phyloP scores from a whole-genome alignment of 2,797 vertebrate species.

The Taenioides sp. region DNA sequence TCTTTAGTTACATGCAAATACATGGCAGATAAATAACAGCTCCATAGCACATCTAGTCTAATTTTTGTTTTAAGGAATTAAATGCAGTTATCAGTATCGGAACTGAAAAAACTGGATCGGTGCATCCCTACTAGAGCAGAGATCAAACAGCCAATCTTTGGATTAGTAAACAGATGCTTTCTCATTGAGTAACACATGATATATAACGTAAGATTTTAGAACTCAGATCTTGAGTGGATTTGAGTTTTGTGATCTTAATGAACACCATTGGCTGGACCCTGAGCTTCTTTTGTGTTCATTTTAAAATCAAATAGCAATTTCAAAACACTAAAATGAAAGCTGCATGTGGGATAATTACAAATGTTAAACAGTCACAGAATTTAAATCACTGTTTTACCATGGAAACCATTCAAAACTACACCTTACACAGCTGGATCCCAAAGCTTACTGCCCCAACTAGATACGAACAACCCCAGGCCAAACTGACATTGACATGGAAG shows the following conservation, averaged over 20 bases:
- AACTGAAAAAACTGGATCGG: no score
- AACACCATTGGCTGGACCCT: not conserved
- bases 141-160: no score
- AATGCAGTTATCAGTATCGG: no score
- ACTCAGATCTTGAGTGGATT: not conserved
- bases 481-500: constrained; percentile 75
- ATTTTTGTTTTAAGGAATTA: no score
- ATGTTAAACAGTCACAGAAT: not conserved
- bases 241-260: not conserved
- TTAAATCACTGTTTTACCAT: constrained; percentile 30
- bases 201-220: not conserved
- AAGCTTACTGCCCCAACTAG: constrained; percentile 37
- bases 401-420: constrained; percentile 28
- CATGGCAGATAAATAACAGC: no score
- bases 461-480: constrained; percentile 57
- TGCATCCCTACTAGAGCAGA: no score
- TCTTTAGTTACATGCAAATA: no score
- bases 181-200: no score
- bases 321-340: not conserved
- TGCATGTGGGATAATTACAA: not conserved
- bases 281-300: not conserved
- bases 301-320: not conserved
- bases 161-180: no score
- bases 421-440: constrained; percentile 24
- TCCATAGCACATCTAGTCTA: no score